Base-by-base conservation (phyloP, 2,888 invertebrate genomes). In the Tipula confusa region DNA sequence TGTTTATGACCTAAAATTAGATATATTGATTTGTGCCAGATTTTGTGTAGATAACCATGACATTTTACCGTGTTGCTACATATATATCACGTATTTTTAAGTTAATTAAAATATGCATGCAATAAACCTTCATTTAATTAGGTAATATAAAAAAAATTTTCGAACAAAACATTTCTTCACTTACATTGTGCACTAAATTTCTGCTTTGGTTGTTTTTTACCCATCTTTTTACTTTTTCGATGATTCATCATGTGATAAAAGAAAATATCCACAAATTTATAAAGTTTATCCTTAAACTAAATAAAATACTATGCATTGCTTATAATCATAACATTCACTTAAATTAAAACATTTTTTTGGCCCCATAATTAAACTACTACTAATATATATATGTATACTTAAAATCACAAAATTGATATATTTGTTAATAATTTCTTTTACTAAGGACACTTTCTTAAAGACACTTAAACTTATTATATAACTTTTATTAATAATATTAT, bases 371-470 rank as follows among this genome's bases (percentile, higher is more conserved):
- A 24, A n/a, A n/a, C n/a, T 24, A 64, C 64, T 64, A 64, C 9
- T 24, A 64, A 64, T 24, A 82, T 82, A 18, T 33, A 33, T 33
- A 9, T 64, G 9, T 64, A 64, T 64, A 64, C 2, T 64, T 64
- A 64, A 64, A 24, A 64, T 64, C 64, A 64, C 64, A 64, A 64
- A 64, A 64, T 64, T 64, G 64, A 64, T 64, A 64, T 64, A 82
- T 33, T 82, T 82, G 36, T 82, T 36, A 13, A 82, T 31, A 29
- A 43, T 24, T 80, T 9, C 79, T 79, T 24, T 36, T 43, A 48
- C 48, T 85, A 85, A 85, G 85, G 85, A 48, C 85, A 85, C 85
- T 85, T 85, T 83, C 28, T 83, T 84, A 64, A 85, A 85, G 85
- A 85, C 85, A 85, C 85, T 79, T 84, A 43, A 64, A 64, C 64